Evolutionary conservation across 1,140 invertebrate species (phyloP).

Genomic region (Procambarus clarkii): DNA sequence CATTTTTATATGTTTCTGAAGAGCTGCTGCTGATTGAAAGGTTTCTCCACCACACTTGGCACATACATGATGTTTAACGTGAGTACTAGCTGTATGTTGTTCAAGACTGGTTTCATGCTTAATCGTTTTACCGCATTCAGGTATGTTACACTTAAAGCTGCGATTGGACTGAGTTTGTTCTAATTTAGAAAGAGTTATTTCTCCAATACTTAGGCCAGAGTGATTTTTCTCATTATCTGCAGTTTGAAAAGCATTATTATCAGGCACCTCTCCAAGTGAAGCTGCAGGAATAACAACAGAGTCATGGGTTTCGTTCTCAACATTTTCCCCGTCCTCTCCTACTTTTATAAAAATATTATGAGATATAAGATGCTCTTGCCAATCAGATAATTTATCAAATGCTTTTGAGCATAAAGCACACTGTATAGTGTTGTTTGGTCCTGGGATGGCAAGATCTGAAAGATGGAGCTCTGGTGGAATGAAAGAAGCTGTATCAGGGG

Average conservation of each 20-base stretch:
- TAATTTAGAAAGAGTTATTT: conserved; percentile 45
- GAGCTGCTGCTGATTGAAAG: conserved; percentile 26
- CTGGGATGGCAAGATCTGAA: conserved; percentile 47
- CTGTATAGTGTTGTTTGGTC: conserved; percentile 52
- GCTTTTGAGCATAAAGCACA: conserved; percentile 58
- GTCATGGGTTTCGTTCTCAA: conserved; percentile 37
- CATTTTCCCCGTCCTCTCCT: conserved; percentile 45
- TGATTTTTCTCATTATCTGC: conserved; percentile 7
- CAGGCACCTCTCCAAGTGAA: conserved; percentile 11
- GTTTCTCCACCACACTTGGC: conserved; percentile 22
- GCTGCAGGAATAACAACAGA: conserved; percentile 26
- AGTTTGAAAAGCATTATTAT: neutral
- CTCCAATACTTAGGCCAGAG: conserved; percentile 19
- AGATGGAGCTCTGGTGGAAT: conserved; percentile 45
- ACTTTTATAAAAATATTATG: conserved; percentile 58
- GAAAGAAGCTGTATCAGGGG: conserved; percentile 22
- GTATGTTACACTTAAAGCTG: conserved; percentile 15
- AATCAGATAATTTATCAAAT: conserved; percentile 46
- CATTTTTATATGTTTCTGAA: conserved; percentile 46
- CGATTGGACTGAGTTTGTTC: conserved; percentile 5
- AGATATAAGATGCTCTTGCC: conserved; percentile 47
- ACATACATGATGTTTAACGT: conserved; percentile 34
- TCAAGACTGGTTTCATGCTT: conserved; percentile 22
- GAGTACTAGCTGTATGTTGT: conserved; percentile 38
- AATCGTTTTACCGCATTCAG: conserved; percentile 38